Conservation (phyloP, 2,888 invertebrate genomes). For the Eupithecia abbreviata region DNA sequence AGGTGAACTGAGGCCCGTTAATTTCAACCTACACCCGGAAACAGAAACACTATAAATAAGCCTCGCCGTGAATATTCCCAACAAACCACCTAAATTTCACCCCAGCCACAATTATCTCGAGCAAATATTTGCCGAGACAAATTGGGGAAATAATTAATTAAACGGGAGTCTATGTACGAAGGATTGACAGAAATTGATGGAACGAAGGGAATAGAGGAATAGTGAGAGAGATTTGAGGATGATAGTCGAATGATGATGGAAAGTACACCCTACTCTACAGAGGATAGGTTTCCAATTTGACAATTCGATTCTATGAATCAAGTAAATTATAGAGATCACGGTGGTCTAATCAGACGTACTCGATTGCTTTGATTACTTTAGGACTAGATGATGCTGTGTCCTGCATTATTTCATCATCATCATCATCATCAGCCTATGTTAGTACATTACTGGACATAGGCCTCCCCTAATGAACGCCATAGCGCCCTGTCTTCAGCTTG, state of each 20-base stretch:
- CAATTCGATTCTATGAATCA: not conserved
- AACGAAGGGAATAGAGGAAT: not conserved
- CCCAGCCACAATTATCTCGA: conserved; percentile 28
- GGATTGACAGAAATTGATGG: conserved; percentile 24
- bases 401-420: too few species aligned
- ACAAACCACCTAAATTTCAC: conserved; percentile 16
- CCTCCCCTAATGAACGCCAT: too few species aligned
- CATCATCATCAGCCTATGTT: too few species aligned
- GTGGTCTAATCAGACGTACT: too few species aligned
- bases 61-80: conserved; percentile 3
- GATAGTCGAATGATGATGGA: not conserved
- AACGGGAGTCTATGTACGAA: conserved; percentile 11
- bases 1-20: not conserved
- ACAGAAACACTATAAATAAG: conserved; percentile 20
- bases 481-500: too few species aligned
- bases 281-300: not conserved
- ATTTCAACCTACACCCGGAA: conserved; percentile 5
- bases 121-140: conserved; percentile 37
- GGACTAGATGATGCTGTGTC: too few species aligned
- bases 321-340: not conserved
- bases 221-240: conserved; percentile 3
- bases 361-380: too few species aligned
- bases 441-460: too few species aligned
- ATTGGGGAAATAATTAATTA: conserved; percentile 35
- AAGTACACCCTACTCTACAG: not conserved